Base-by-base conservation (phyloP, 2,113 vertebrate species). In the Cryptotis parvus region DNA sequence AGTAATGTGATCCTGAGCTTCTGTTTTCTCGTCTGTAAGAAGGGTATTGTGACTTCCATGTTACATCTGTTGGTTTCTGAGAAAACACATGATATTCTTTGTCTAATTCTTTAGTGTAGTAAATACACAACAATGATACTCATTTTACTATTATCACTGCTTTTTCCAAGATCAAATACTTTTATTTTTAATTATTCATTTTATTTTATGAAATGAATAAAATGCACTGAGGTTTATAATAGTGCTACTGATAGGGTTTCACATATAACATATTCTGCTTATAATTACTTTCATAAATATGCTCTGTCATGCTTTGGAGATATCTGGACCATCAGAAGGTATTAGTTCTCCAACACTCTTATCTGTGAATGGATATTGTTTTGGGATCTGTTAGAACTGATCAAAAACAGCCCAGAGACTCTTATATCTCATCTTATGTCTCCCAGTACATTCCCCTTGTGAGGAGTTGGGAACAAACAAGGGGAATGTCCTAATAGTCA, bases 271-370 rank as follows among this genome's bases (percentile, higher is more conserved):
- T 7, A 58, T 24, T 58, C 16, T 16, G 18, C 52, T 6, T 58
- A 58, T 58, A 6, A 61, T 65, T 31, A 8, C 33, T 35, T 2
- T 37, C 39, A 45, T 55, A 55, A 27, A 41, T 45, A 78, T 58
- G 1, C 7, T 81, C 55, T 91, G 37, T 55, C 39, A 45, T 29
- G n/a, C 18, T 29, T 1, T 74, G 14, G 41, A 18, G 66, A 11
- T 66, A 58, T 3, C 27, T 31, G 6, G 63, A 33, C 49, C 41
- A 35, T 49, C 43, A 75, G 41, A 77, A 16, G 24, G 66, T 43
- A 63, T 49, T 31, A 16, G 10, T 35, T 90, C 73, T 90, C 39
- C 37, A 90, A 83, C 91, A 88, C 35, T 52, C 45, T 79, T 75
- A 84, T 88, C 33, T 55, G 31, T 58, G 45, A 84, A 39, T 33